Percentiles rank a stretch among this genome's conserved stretches.
Conservation (phyloP, 2,797 vertebrate species). For the Phrynocephalus forsythii region DNA sequence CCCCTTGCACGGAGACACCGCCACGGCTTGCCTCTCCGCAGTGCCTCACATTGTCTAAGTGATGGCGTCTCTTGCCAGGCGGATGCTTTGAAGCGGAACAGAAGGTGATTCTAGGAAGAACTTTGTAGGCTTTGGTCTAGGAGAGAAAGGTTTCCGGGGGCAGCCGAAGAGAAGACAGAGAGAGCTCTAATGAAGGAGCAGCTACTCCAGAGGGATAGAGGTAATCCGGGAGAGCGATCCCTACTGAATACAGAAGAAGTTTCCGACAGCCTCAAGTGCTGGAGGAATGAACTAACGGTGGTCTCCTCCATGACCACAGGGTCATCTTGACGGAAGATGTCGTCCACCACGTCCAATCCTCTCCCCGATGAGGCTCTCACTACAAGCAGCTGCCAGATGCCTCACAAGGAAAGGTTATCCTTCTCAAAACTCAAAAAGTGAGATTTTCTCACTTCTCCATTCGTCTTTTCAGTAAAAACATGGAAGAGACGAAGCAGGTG, state of each 20-base stretch:
- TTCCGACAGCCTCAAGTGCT: conserved; percentile 31
- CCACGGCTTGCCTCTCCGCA: conserved; percentile 23
- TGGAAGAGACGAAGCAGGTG: accelerated
- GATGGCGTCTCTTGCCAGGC: neutral
- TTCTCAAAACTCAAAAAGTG: conserved; percentile 28
- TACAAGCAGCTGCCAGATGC: neutral
- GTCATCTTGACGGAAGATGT: conserved; percentile 20
- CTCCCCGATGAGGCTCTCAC: neutral
- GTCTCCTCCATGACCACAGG: conserved; percentile 21
- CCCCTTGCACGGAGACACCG: conserved; percentile 52
- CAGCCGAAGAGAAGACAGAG: conserved; percentile 1
- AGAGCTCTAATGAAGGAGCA: conserved; percentile 30
- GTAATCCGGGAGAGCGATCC: conserved; percentile 20
- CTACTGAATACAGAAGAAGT: conserved; percentile 16
- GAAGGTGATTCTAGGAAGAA: conserved; percentile 42
- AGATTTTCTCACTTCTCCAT: neutral
- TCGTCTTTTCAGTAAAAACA: conserved; percentile 11
- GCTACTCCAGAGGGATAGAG: conserved; percentile 1
- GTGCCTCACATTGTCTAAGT: conserved; percentile 12
- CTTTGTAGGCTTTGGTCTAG: conserved; percentile 12
- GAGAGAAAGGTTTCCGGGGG: conserved; percentile 46
- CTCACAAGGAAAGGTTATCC: conserved; percentile 22
- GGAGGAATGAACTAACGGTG: neutral
- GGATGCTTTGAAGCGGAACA: conserved; percentile 28
- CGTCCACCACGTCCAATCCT: neutral